Evolutionary conservation across 2,113 vertebrate genomes (phyloP).

Genomic region (Chionis minor): DNA sequence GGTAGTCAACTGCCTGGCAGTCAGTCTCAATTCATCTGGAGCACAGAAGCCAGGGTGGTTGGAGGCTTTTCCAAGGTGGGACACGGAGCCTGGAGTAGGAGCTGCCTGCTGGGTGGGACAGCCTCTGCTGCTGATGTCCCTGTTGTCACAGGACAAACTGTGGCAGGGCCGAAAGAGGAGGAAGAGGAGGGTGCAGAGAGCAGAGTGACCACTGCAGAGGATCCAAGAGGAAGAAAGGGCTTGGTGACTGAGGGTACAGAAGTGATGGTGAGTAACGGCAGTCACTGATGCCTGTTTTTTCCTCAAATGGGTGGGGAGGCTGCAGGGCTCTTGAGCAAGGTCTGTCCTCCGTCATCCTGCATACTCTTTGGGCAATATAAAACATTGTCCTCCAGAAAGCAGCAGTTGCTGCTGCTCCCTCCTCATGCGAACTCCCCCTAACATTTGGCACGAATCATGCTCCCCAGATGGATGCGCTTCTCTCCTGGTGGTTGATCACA

Average conservation of each 20-base stretch:
- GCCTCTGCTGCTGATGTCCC: not conserved
- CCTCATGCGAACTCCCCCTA: rapidly evolving
- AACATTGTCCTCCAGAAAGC: not conserved
- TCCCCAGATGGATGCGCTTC: not conserved
- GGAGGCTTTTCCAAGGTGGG: not conserved
- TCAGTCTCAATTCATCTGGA: not conserved
- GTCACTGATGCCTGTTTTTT: not conserved
- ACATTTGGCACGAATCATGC: rapidly evolving
- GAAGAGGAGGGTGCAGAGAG: not conserved
- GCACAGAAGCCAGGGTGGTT: not conserved
- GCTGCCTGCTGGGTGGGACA: not conserved
- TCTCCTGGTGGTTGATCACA: not conserved
- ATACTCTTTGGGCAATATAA: not conserved
- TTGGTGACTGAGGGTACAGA: not conserved
- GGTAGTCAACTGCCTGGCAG: not conserved
- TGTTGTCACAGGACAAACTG: rapidly evolving
- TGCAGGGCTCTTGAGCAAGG: not conserved
- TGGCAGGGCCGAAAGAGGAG: not conserved
- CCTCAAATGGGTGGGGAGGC: not conserved
- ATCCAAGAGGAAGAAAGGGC: not conserved
- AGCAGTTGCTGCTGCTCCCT: not conserved
- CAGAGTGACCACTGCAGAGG: not conserved
- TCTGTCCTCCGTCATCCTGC: not conserved
- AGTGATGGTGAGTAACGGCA: not conserved
- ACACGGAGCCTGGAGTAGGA: not conserved